Conservation (phyloP, 2,113 vertebrate genomes). For the Xiphophorus maculatus region DNA sequence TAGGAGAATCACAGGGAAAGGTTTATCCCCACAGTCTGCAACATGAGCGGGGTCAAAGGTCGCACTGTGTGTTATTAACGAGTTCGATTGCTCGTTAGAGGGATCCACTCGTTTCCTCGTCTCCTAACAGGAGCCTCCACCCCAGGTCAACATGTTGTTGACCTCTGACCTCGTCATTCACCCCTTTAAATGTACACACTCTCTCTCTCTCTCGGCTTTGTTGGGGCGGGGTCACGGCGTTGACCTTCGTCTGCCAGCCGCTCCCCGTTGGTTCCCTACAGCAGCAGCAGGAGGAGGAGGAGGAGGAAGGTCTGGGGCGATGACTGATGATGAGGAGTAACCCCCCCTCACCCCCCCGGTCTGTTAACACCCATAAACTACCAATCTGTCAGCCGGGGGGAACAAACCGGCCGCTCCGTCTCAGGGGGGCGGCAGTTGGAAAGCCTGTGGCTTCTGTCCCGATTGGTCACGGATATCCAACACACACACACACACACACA, state of each 20-base stretch:
- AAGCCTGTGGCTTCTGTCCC: slow-evolving; percentile 74
- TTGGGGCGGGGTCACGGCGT: slow-evolving; percentile 19
- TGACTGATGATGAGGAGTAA: slow-evolving; percentile 72
- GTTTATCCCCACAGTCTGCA: neutral
- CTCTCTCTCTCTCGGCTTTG: slow-evolving; percentile 40
- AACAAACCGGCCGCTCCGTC: slow-evolving; percentile 45
- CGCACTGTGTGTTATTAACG: neutral
- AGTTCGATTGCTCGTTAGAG: slow-evolving; percentile 33
- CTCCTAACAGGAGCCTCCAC: slow-evolving; percentile 1
- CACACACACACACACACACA: slow-evolving; percentile 4
- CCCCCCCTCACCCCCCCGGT: slow-evolving; percentile 46
- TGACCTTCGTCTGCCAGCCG: slow-evolving; percentile 39
- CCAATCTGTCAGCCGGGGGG: slow-evolving; percentile 71
- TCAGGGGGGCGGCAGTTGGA: slow-evolving; percentile 69
- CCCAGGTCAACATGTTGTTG: slow-evolving; percentile 50
- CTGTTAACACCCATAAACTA: slow-evolving; percentile 79
- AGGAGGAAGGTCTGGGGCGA: slow-evolving; percentile 51
- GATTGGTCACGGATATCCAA: slow-evolving; percentile 68
- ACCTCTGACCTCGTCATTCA: slow-evolving; percentile 44
- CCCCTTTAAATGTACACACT: slow-evolving; percentile 39
- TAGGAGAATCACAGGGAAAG: neutral
- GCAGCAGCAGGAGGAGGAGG: slow-evolving; percentile 39
- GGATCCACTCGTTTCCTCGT: neutral
- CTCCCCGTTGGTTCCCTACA: slow-evolving; percentile 49
- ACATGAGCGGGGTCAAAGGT: neutral